These are phyloP conservation scores for Ichneumoninae sp. DNA, from an alignment of 2,888 invertebrate species.

Conservation along the genomic window DNA sequence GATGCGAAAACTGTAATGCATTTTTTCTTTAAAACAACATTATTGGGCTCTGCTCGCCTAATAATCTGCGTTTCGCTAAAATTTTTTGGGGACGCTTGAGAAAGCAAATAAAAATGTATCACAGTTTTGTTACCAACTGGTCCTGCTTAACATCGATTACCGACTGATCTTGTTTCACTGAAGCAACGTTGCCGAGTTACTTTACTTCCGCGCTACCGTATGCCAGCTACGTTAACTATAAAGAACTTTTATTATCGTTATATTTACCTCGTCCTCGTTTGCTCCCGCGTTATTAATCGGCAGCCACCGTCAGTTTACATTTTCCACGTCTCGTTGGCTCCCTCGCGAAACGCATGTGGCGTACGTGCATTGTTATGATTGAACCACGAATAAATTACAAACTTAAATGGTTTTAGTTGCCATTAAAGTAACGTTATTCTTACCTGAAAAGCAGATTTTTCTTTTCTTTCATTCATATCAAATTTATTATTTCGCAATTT, in stretches of 20 bases:
- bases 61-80: neutral
- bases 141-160: too few species aligned
- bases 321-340: neutral
- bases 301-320: neutral
- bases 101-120: neutral
- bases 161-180: neutral
- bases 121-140: neutral
- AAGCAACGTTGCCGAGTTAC: neutral
- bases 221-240: neutral
- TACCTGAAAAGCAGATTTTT: neutral
- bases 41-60: too few species aligned
- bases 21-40: too few species aligned
- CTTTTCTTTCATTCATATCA: too few species aligned
- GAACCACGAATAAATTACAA: neutral
- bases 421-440: too few species aligned
- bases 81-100: neutral
- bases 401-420: neutral
- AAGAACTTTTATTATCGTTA: slow-evolving; percentile 27
- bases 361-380: neutral
- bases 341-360: neutral
- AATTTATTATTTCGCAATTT: too few species aligned
- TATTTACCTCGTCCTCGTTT: slow-evolving; percentile 28
- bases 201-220: neutral
- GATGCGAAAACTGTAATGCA: too few species aligned
- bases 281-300: slow-evolving; percentile 11